A percentile compares a stretch with the other conserved stretches of the same genome.
phyloP scores from a whole-genome alignment of 2,113 vertebrate species.

The Elgaria multicarinata region DNA sequence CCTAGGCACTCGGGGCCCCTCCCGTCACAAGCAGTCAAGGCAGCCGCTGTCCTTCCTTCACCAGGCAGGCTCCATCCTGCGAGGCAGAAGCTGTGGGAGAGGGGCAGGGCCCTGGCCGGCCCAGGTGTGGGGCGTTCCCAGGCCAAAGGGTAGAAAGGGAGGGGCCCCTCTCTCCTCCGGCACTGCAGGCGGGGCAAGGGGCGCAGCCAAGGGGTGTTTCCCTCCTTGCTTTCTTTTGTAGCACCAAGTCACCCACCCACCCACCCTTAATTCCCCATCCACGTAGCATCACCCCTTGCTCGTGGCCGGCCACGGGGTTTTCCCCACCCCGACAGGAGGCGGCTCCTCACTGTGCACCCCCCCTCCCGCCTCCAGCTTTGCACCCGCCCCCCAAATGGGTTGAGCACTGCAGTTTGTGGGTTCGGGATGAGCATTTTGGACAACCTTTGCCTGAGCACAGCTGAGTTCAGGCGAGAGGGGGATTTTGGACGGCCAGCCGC shows the following conservation, averaged over 20 bases:
- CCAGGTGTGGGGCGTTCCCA: no score
- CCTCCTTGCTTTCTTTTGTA: background rate
- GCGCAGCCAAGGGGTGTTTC: no score
- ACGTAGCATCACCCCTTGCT: background rate
- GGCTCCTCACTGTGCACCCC: no score
- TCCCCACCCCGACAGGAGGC: background rate
- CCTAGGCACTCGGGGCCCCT: background rate
- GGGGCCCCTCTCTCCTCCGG: fast-evolving
- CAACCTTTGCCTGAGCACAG: no score
- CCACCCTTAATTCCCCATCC: background rate
- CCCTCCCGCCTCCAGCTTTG: background rate
- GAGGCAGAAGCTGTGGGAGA: background rate
- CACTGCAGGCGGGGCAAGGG: conserved; percentile 31
- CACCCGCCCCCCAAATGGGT: background rate
- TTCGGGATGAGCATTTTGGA: no score
- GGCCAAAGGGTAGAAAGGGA: background rate
- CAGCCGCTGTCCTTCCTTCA: no score
- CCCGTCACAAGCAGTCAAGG: no score
- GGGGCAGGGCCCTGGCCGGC: no score
- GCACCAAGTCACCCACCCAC: background rate
- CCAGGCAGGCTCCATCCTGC: background rate
- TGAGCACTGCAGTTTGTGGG: no score
- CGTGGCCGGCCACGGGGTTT: background rate
- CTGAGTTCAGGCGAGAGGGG: background rate
- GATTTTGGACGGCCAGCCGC: no score